Conservation (phyloP, 1,140 invertebrate species). For the Gryllus bimaculatus region DNA sequence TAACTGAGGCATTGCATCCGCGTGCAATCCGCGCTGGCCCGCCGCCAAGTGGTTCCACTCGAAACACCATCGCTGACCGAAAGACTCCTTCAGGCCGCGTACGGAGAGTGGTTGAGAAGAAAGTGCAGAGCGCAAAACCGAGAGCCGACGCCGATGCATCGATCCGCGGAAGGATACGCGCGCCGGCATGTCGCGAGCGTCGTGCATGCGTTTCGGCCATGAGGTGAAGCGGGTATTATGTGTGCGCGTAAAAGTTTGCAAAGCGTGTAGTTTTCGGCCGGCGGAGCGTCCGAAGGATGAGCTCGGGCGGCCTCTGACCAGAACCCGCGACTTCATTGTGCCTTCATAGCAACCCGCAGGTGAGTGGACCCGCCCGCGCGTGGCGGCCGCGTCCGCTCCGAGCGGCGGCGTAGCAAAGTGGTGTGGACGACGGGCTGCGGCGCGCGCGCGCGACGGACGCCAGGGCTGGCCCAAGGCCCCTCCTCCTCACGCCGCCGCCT, state of each 20-base stretch:
- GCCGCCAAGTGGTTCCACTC: too few relatives aligned
- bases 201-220: conserved; percentile 19
- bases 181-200: neutral
- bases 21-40: too few relatives aligned
- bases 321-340: conserved; percentile 25
- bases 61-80: too few relatives aligned
- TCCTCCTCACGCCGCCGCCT: neutral
- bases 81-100: too few relatives aligned
- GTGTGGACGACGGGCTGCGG: conserved; percentile 20
- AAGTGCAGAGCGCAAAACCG: neutral
- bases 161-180: conserved; percentile 22
- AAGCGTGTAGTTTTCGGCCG: neutral
- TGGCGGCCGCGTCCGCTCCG: neutral
- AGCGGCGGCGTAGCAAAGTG: conserved; percentile 23
- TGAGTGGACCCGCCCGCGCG: conserved; percentile 19
- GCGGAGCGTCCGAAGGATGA: conserved; percentile 23
- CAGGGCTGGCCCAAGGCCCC: conserved; percentile 19
- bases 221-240: conserved; percentile 17
- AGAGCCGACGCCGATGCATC: conserved; percentile 4
- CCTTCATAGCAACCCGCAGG: conserved; percentile 22
- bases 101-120: too few relatives aligned
- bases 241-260: conserved; percentile 6
- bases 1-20: conserved; percentile 26
- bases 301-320: conserved; percentile 22
- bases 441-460: conserved; percentile 20